A percentile compares a stretch with the other conserved stretches of the same genome.
These are phyloP conservation scores for Julus scandinavius DNA, from an alignment of 2,888 invertebrate species.

Conservation along the genomic window DNA sequence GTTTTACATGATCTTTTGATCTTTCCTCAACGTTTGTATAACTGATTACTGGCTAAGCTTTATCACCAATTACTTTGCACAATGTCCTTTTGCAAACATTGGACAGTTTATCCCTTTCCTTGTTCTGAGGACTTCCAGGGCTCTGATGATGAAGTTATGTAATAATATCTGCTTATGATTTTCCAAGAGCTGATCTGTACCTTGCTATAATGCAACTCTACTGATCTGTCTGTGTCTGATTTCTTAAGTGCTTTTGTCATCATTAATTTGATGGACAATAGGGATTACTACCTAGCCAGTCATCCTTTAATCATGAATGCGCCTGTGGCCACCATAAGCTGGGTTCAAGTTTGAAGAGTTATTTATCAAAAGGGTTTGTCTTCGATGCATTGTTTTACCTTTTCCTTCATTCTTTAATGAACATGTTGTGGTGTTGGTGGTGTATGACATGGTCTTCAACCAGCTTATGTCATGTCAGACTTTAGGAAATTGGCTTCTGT, in stretches of 20 bases:
- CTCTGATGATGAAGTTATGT: not conserved
- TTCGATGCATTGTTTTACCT: not conserved
- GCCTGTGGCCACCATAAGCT: not conserved
- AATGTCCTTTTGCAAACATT: not conserved
- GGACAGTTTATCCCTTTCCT: not conserved
- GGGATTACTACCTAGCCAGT: not conserved
- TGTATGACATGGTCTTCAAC: not conserved
- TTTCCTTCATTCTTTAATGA: not conserved
- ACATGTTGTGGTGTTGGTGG: not conserved
- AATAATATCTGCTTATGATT: not conserved
- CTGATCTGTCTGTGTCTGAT: not conserved
- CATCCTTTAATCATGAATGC: not conserved
- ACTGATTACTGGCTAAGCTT: not conserved
- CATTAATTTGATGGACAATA: slow-evolving; percentile 11
- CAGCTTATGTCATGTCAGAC: slow-evolving; percentile 1
- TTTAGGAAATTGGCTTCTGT: not conserved
- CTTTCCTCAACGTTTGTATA: no score
- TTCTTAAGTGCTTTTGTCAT: not conserved
- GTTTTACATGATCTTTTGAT: no score
- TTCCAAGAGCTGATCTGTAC: not conserved
- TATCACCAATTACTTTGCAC: not conserved
- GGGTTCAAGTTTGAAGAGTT: not conserved
- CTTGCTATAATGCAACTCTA: not conserved
- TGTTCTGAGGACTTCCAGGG: not conserved
- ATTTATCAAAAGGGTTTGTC: not conserved